Base-by-base conservation (phyloP, 1,140 invertebrate species). In the Augochlora pura region DNA sequence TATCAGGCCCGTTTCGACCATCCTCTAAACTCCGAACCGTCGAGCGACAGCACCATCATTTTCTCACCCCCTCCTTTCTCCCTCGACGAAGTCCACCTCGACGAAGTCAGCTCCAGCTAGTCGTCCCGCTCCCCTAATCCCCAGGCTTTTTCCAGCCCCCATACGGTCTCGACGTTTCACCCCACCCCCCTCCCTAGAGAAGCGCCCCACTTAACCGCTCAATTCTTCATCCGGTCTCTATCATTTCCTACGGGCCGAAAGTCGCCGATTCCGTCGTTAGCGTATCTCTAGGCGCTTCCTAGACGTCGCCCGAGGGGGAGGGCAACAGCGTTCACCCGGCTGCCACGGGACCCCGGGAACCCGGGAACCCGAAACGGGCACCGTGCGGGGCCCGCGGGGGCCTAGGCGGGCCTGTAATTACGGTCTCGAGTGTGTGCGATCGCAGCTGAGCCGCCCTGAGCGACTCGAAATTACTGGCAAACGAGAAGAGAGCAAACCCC, bases 381-480 rank as follows among this genome's bases (percentile, higher is more conserved):
- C 10, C 10, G 14, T n/a, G n/a, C 42, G 9, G 10, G 42, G 42
- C 42, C 42, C 42, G 32, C 32, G 32, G 32, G 32, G 70, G 42
- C 75, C 75, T 75, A 81, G 86, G 90, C 88, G 90, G 49, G 89
- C 87, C 90, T 86, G 87, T 92, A 92, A 92, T 92, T 91, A 91
- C 86, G 87, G 79, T 87, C n/a, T 87, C 21, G 87, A 91, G 87
- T 86, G 86, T 38, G 38, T 25, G 14, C 32, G 68, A 68, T 46
- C 86, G 86, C 88, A 89, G 88, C 88, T 86, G 85, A 90, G 86
- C 79, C 86, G 90, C 90, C 90, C 83, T 81, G 85, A 89, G 91
- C 90, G 87, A 91, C 88, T 89, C 87, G 88, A 90, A 92, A 92
- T 92, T 92, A 91, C 89, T 90, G 86, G 89, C 91, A 92, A 92